Evolutionary conservation across 1,140 invertebrate genomes (phyloP), one percentile per base, ranked within the genome.

Genomic region (Drosophila ananassae): DNA sequence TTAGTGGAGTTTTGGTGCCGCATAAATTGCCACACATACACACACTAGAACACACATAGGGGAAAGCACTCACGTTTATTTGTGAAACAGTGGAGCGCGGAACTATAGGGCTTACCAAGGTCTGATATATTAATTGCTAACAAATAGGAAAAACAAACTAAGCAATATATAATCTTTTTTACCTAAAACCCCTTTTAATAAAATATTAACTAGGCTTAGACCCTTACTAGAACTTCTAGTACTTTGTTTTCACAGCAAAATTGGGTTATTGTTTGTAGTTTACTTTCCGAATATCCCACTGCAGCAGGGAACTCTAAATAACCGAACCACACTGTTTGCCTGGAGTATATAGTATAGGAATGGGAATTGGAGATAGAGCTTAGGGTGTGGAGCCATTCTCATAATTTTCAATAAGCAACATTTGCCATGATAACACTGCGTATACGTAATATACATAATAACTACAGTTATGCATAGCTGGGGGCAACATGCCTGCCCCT

Each of bases 1-100:
- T 89, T 87, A 82, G 82, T 87, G 79, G 71, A 87, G 83, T 82
- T 85, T 72, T 72, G 80, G 80, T 79, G 76, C 58, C 62, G 72
- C 62, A 87, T 85, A 87, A 87, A 87, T 85, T 81, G 60, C 41
- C 58, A 53, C 47, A 66, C 55, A 56, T 39, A 73, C 44, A 57
- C 22, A 57, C 17, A 17, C 17, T 21, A 44, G 9, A 57, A 28
- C 39, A 24, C 10, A 28, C 12, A 37, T 17, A 52, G n/a, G 28
- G 28, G 25, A 32, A 21, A 28, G 22, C 10, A 41, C 34, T 44
- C 13, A 34, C 17, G 37, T 10, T 34, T 13, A 53, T 37, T 22
- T 37, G 22, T n/a, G 17, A 30, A 37, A 68, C 66, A 69, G 51
- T 68, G 12, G 8, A 51, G 50, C 17, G 22, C 66, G 37, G 10